A percentile compares a stretch with the other conserved stretches of the same genome.
phyloP scores from a whole-genome alignment of 2,888 invertebrate genomes.

The Spodoptera picta region DNA sequence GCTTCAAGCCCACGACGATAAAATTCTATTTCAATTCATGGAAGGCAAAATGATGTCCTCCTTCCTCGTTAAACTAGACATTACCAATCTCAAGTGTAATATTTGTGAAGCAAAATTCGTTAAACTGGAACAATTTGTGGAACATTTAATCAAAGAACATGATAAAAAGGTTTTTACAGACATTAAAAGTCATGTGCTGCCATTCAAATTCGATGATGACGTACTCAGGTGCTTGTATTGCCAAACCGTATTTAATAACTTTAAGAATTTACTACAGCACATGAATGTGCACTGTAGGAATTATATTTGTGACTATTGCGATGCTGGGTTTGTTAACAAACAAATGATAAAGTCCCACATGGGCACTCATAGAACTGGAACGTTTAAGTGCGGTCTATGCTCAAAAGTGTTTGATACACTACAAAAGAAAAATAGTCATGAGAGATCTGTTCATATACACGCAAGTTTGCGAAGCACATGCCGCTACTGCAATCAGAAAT shows the following conservation, averaged over 20 bases:
- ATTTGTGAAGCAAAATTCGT: conserved; percentile 47
- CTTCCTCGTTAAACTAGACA: conserved; percentile 58
- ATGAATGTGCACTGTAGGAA: conserved; percentile 79
- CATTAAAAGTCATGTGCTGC: conserved; percentile 57
- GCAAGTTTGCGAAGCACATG: conserved; percentile 68
- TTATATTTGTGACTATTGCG: conserved; percentile 73
- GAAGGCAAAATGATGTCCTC: conserved; percentile 57
- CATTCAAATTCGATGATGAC: conserved; percentile 52
- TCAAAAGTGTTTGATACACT: conserved; percentile 83
- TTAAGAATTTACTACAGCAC: conserved; percentile 72
- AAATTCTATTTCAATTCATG: conserved; percentile 55
- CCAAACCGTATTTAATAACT: conserved; percentile 43
- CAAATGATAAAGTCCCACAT: conserved; percentile 70
- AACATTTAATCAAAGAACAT: conserved; percentile 56
- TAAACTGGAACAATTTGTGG: conserved; percentile 44
- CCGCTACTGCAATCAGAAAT: conserved; percentile 72
- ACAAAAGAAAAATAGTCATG: conserved; percentile 80
- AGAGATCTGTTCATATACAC: conserved; percentile 76
- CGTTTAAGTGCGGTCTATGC: conserved; percentile 75
- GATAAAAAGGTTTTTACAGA: conserved; percentile 48
- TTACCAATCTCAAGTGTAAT: conserved; percentile 48
- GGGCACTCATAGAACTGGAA: conserved; percentile 70
- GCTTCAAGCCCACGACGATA: conserved; percentile 56
- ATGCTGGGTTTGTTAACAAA: conserved; percentile 73
- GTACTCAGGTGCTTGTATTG: conserved; percentile 49